Percentiles rank a stretch among this genome's conserved stretches.
These are phyloP conservation scores for Drosophila ficusphila DNA, from an alignment of 1,140 invertebrate genomes.

Conservation along the genomic window DNA sequence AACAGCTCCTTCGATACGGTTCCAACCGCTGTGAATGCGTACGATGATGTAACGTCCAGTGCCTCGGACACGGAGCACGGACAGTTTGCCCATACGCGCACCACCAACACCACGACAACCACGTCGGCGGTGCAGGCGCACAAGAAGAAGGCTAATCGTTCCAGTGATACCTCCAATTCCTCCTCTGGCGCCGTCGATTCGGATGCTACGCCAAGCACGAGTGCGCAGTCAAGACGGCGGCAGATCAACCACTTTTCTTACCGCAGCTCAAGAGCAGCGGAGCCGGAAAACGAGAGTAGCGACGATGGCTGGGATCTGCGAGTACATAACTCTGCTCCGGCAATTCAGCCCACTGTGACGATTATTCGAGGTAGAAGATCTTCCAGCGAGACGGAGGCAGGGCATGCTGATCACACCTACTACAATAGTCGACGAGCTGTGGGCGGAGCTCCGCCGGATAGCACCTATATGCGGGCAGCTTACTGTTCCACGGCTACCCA, in stretches of 20 bases:
- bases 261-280: constrained; percentile 10
- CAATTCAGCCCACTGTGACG: not conserved
- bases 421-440: constrained; percentile 49
- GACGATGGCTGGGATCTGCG: constrained; percentile 71
- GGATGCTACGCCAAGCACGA: constrained; percentile 64
- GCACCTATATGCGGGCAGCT: constrained; percentile 36
- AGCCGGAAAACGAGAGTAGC: constrained; percentile 58
- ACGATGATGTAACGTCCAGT: constrained; percentile 72
- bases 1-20: constrained; percentile 57
- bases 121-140: constrained; percentile 66
- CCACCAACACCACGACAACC: constrained; percentile 77
- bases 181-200: constrained; percentile 48
- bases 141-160: constrained; percentile 61
- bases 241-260: constrained; percentile 26
- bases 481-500: constrained; percentile 65
- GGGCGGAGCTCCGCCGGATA: constrained; percentile 15
- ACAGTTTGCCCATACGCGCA: constrained; percentile 76
- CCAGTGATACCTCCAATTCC: constrained; percentile 32
- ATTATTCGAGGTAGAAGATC: not conserved
- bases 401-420: constrained; percentile 63
- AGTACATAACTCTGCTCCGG: constrained; percentile 40
- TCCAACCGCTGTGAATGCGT: constrained; percentile 8
- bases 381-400: constrained; percentile 12
- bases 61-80: constrained; percentile 75
- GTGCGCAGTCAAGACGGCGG: constrained; percentile 58